Base-by-base conservation (phyloP, 1,140 invertebrate species). In the Drosophila ananassae region DNA sequence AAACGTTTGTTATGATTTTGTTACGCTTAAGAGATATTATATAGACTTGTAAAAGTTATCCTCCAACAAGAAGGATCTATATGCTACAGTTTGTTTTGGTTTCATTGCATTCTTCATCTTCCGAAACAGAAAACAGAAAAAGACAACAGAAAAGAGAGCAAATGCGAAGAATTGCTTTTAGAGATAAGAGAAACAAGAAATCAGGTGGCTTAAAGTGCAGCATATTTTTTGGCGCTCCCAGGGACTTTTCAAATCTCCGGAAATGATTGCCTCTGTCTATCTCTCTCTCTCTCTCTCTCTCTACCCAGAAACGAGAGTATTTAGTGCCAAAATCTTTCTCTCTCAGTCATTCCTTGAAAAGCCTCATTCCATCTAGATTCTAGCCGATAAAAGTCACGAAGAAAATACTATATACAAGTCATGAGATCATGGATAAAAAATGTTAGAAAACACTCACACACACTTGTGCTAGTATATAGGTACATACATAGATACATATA, bases 61-160 rank as follows among this genome's bases (percentile, higher is more conserved):
- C 62, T 73, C 34, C 30, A 54, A 30, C 17, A 44, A 54, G 57
- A 64, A 50, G 22, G 53, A 55, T 41, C 46, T 57, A 46, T 79
- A 62, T 67, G 78, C 67, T 77, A 58, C 79, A 82, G 73, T 81
- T 81, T 69, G 55, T 82, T 82, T 82, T 74, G 74, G 68, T 82
- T 82, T 82, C 68, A 81, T 32, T 71, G 37, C 63, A 67, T 34
- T 44, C 60, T 61, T 25, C 30, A 53, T 44, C 53, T 47, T 37
- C 53, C 53, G 41, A 32, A 56, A 28, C 60, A 37, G 2, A 37
- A 37, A 37, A 1, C 25, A 6, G 6, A 6, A 17, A 17, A 17
- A 17, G 17, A 17, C 0, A 17, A 17, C 17, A 17, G 17, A 17
- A 17, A 17, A 6, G 25, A 28, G 3, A 37, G 12, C 3, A 32